A percentile compares a stretch with the other conserved stretches of the same genome.
Evolutionary conservation across 2,113 vertebrate genomes (phyloP).

Genomic region (Pavo muticus): DNA sequence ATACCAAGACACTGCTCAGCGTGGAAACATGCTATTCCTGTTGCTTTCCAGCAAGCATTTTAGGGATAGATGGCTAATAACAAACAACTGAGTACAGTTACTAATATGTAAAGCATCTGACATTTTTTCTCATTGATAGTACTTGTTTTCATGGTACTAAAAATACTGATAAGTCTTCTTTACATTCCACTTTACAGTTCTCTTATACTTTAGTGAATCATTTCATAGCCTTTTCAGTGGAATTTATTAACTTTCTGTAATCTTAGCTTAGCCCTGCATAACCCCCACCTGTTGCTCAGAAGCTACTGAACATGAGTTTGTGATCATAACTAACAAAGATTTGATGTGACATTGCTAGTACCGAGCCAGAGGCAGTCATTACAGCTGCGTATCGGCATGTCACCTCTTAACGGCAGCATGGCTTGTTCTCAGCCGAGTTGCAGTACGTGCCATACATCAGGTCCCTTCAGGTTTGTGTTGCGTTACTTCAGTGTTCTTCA

Average conservation of each 20-base stretch:
- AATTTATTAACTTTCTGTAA: background rate
- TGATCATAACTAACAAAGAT: background rate
- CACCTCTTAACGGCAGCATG: background rate
- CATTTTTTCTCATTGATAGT: background rate
- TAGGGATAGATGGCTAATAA: background rate
- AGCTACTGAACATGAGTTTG: background rate
- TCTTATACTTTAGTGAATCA: background rate
- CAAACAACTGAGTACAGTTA: background rate
- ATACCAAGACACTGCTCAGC: background rate
- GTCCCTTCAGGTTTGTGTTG: background rate
- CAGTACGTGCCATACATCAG: background rate
- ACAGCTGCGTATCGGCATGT: background rate
- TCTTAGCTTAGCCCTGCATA: background rate
- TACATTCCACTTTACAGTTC: background rate
- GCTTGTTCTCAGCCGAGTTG: background rate
- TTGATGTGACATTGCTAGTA: background rate
- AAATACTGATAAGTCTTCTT: background rate
- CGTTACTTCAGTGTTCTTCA: background rate
- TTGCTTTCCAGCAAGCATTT: background rate
- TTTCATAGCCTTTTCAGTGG: background rate
- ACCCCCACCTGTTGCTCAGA: fast-evolving
- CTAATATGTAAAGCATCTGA: background rate
- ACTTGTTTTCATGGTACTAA: background rate
- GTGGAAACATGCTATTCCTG: background rate
- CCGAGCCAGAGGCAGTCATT: background rate